These are phyloP conservation scores for Corvus cornix DNA, from an alignment of 2,113 vertebrate species.

Conservation along the genomic window DNA sequence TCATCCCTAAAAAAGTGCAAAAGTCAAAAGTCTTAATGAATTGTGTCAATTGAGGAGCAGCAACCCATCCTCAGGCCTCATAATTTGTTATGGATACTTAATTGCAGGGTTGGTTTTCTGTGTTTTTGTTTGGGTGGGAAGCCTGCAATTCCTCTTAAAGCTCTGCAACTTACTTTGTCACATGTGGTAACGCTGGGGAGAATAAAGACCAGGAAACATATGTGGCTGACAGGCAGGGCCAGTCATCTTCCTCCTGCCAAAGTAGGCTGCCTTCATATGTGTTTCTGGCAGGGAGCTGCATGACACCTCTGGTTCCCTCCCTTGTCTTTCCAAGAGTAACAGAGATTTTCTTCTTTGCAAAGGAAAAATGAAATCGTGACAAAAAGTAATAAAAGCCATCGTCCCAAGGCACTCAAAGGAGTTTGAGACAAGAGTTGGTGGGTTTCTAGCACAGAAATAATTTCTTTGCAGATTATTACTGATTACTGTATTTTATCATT, in stretches of 20 bases:
- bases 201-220: slow-evolving; percentile 54
- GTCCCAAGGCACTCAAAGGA: not conserved
- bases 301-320: slow-evolving; percentile 53
- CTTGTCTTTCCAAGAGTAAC: slow-evolving; percentile 49
- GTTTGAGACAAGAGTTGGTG: not conserved
- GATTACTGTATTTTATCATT: not conserved
- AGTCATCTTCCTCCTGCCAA: slow-evolving; percentile 14
- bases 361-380: slow-evolving; percentile 53
- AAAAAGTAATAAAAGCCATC: slow-evolving; percentile 27
- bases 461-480: not conserved
- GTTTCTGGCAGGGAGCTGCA: slow-evolving; percentile 40
- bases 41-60: not conserved
- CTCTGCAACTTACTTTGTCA: not conserved
- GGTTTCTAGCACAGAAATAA: not conserved
- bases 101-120: not conserved
- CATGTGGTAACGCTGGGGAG: slow-evolving; percentile 29
- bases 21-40: not conserved
- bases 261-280: slow-evolving; percentile 38
- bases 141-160: not conserved
- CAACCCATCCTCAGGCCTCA: not conserved
- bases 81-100: not conserved
- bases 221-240: slow-evolving; percentile 14
- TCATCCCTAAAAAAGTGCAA: not conserved
- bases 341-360: slow-evolving; percentile 40
- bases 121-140: slow-evolving; percentile 35